Base-by-base conservation (phyloP, 2,888 invertebrate species). In the Dilophus febrilis region DNA sequence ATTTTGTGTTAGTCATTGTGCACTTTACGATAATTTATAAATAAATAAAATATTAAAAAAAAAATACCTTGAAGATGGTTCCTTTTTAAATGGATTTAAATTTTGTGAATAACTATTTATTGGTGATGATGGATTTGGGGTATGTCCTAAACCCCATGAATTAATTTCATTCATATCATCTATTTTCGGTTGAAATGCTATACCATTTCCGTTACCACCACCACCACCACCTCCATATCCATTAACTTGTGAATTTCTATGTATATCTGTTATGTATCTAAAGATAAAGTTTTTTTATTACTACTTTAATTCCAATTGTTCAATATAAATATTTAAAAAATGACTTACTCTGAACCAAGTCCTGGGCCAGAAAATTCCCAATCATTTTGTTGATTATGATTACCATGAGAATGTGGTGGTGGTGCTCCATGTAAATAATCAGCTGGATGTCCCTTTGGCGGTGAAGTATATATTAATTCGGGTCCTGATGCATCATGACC, bases 361-460 rank as follows among this genome's bases (percentile, higher is more conserved):
- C 74, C 74, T 7, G 73, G 74, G 3, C 74, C 74, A 3, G 73
- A 72, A 7, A 68, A 64, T 46, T 70, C 70, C 70, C 72, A 74
- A 45, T 69, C 71, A 30, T 66, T 66, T 38, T 61, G 64, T 29
- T 66, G 66, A 37, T 61, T 64, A 40, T 67, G 66, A 45, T 69
- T 64, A 22, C 68, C 66, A 41, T 64, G 62, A 2, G 41, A 40
- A 7, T 48, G 48, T 4, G 48, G 52, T 8, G 55, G 55, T 51
- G 52, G 57, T 31, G 42, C 44, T 3, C 47, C 46, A 47, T 61
- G 60, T 8, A 61, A 45, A 45, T 53, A 58, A 2, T 55, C 50
- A 1, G 56, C 55, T 2, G 58, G 54, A 43, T 53, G 55, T 10
- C 58, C 56, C 46, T 59, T 61, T 6, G 61, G 61, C 16, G 61